phyloP scores from a whole-genome alignment of 2,113 vertebrate species.

The Clarias batrachus region DNA sequence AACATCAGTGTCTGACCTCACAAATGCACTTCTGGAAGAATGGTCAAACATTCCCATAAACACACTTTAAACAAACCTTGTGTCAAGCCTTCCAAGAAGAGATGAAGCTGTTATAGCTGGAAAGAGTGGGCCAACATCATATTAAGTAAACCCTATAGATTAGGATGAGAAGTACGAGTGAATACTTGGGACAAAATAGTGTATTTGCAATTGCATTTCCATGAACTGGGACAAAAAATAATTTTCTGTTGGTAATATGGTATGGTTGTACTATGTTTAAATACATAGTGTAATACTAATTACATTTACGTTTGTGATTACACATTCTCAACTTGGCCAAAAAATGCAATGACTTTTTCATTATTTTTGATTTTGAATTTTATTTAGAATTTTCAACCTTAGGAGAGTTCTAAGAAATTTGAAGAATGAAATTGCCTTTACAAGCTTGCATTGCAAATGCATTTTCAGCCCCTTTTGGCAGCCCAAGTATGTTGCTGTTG shows the following conservation, averaged over 20 bases:
- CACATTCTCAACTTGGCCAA: background rate
- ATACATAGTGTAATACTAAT: background rate
- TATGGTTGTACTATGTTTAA: background rate
- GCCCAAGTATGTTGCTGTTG: background rate
- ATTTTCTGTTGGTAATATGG: background rate
- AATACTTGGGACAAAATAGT: background rate
- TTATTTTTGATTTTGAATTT: background rate
- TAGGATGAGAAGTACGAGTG: too few species aligned
- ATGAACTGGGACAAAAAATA: background rate
- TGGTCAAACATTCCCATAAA: too few species aligned
- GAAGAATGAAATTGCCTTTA: background rate
- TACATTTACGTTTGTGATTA: background rate
- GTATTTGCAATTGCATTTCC: background rate
- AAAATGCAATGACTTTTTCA: background rate
- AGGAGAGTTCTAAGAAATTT: background rate
- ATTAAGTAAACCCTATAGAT: too few species aligned
- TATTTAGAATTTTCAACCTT: too few species aligned
- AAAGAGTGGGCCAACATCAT: too few species aligned
- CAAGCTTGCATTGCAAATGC: background rate
- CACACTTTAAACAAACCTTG: too few species aligned
- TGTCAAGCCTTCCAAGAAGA: too few species aligned
- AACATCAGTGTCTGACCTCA: too few species aligned
- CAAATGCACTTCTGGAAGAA: too few species aligned
- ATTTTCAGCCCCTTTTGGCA: background rate
- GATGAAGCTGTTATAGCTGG: too few species aligned